Conservation (phyloP, 2,113 vertebrate species). For the Odocoileus virginianus region DNA sequence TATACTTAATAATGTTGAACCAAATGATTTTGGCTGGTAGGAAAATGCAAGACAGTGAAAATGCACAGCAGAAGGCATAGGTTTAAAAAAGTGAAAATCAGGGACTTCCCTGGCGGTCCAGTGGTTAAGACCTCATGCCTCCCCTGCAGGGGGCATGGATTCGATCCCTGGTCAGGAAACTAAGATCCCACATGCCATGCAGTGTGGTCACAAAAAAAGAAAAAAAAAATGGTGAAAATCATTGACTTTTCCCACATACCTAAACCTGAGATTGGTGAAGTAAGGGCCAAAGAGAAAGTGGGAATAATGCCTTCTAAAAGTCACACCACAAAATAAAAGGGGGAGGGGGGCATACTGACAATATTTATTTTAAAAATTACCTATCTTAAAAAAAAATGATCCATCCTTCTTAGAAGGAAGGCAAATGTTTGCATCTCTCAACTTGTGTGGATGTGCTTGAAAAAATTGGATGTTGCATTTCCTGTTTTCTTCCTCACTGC, state of each 20-base stretch:
- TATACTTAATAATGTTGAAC: neutral
- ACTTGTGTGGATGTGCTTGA: neutral
- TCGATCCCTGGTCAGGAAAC: neutral
- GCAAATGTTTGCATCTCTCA: neutral
- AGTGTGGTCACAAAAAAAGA: neutral
- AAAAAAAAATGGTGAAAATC: neutral
- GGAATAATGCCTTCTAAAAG: neutral
- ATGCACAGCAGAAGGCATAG: neutral
- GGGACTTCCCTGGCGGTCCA: neutral
- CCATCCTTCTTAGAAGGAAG: neutral
- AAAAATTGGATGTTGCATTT: neutral
- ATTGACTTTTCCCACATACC: neutral
- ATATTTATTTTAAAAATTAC: neutral
- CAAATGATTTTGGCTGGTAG: neutral
- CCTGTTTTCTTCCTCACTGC: neutral
- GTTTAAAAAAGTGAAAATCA: neutral
- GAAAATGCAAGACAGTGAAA: neutral
- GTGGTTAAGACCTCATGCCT: neutral
- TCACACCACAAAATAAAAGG: neutral
- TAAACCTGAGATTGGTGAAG: neutral
- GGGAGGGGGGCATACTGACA: neutral
- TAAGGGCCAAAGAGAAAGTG: neutral
- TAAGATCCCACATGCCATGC: neutral
- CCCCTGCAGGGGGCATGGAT: neutral
- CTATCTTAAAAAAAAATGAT: neutral